A percentile compares a stretch with the other conserved stretches of the same genome.
phyloP scores from a whole-genome alignment of 2,888 invertebrate species.

The Mythimna ferrago region DNA sequence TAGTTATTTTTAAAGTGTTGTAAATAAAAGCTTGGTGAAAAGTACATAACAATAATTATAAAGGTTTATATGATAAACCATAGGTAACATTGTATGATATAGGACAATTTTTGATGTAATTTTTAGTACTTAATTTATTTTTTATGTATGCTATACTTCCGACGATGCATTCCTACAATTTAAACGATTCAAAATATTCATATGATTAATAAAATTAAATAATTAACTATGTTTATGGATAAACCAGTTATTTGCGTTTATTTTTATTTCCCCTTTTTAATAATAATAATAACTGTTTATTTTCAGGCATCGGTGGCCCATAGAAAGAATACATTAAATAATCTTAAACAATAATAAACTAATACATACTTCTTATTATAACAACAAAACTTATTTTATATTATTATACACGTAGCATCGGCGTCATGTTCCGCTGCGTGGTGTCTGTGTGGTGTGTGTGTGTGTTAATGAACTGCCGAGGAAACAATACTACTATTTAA shows the following conservation, averaged over 20 bases:
- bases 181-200: constrained; percentile 85
- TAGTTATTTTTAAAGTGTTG: constrained; percentile 70
- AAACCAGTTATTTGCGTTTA: constrained; percentile 64
- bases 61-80: constrained; percentile 88
- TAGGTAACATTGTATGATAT: constrained; percentile 79
- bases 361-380: no score
- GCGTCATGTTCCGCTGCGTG: no score
- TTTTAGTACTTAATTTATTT: constrained; percentile 89
- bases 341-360: no score
- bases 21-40: constrained; percentile 80
- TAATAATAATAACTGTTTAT: no score
- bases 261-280: constrained; percentile 25
- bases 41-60: constrained; percentile 76
- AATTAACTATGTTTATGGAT: constrained; percentile 86
- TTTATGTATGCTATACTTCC: constrained; percentile 81
- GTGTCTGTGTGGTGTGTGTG: no score
- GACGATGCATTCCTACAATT: constrained; percentile 87
- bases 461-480: neutral
- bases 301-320: no score
- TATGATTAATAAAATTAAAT: constrained; percentile 71
- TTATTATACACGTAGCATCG: no score
- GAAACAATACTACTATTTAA: neutral
- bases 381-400: no score
- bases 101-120: constrained; percentile 78
- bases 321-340: no score